Evolutionary conservation across 2,888 invertebrate species (phyloP), one percentile per base, ranked within the genome.

Genomic region (Amphimallon solstitiale): DNA sequence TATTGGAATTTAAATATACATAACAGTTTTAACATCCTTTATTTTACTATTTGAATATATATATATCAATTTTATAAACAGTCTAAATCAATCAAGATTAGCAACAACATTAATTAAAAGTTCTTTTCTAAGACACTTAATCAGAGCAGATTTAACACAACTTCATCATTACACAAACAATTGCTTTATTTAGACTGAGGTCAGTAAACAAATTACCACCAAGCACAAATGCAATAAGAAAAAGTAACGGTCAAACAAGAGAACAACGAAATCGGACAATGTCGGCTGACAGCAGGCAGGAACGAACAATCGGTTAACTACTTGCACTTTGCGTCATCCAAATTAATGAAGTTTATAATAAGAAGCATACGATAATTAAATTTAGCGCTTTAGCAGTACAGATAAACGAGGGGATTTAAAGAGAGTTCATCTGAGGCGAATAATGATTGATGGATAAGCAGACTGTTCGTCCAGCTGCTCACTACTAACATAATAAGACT

Each of bases 271-370:
- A 23, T 23, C 23, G 3, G 23, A 5, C 23, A 23, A 23, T 5
- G 5, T 23, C 23, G 23, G 23, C 5, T 5, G 23, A 5, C 9
- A 29, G 9, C 23, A 14, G 29, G 14, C 21, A 29, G 29, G n/a
- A 12, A 49, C 40, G 35, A 40, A 1, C 40, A 2, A 40, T n/a
- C 14, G 40, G 2, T 14, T 40, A 29, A 29, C 29, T 29, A 5
- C 29, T 3, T 29, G 29, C 29, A 5, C 6, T 5, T 5, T 5
- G 29, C 29, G 29, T 5, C 29, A 29, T 51, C 12, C 35, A 35
- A 17, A 35, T 51, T 51, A 51, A 51, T 51, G 35, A 51, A 35
- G 34, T 51, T 51, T 35, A 35, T 51, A 51, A 51, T 51, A 51
- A 51, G 35, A 10, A 35, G 10, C 35, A 17, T 51, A 35, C 35